Base-by-base conservation (phyloP, 2,888 invertebrate species). In the Apamea epomidion region DNA sequence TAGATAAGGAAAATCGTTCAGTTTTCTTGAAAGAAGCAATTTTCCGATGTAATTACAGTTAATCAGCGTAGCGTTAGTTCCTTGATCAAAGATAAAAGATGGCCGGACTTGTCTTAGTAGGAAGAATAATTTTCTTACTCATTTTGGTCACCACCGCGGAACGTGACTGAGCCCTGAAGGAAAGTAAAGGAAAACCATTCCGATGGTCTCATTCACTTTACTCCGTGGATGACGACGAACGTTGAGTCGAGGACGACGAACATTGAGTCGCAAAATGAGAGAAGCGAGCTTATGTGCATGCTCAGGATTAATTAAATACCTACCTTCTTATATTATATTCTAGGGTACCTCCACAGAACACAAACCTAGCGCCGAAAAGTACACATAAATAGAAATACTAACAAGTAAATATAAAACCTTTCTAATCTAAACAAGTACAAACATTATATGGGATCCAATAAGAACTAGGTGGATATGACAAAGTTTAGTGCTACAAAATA, bases 21-120 rank as follows among this genome's bases (percentile, higher is more conserved):
- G 54, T 75, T 75, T 64, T 75, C 58, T 69, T 69, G 68, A 60
- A 81, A 70, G 32, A 73, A 69, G 58, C 58, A 81, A 64, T 85
- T 83, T 74, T 71, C 74, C 60, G 45, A 75, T 69, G 68, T 82
- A 82, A 83, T 83, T 81, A 75, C 58, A 64, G 62, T 42, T 69
- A 75, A 83, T 82, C 42, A 69, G 29, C 64, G 71, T 67, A 60
- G 68, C 62, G 67, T 51, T 73, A 45, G 76, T 69, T 86, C 69
- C 83, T 82, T 73, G 68, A 82, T 76, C 83, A 37, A 37, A 69
- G 58, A 74, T 81, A 81, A 62, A 54, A 32, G n/a, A 62, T 12
- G 62, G 48, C 58, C n/a, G 54, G 37, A 14, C n/a, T 60, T 45
- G 14, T 42, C 42, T 37, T 60, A n/a, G 25, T 60, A 65, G n/a